A percentile compares a stretch with the other conserved stretches of the same genome.
These are phyloP conservation scores for Chaetorhynchus papuensis DNA, from an alignment of 2,113 vertebrate genomes.

Conservation along the genomic window DNA sequence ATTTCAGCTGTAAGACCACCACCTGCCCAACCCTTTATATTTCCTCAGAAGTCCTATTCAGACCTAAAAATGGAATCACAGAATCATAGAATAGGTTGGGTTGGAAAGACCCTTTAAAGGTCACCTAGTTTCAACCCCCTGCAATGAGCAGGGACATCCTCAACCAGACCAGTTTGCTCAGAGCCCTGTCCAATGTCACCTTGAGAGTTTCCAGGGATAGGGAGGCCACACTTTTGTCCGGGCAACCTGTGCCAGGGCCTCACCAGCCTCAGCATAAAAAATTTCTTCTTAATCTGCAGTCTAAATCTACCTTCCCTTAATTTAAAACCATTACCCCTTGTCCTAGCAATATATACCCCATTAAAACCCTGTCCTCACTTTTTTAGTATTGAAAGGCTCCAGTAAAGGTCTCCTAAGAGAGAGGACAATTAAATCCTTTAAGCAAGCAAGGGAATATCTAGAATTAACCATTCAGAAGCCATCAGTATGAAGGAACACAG, in stretches of 20 bases:
- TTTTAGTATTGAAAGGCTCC: background rate
- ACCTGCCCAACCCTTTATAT: background rate
- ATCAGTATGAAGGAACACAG: rapidly evolving
- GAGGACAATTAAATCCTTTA: background rate
- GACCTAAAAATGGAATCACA: background rate
- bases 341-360: background rate
- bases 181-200: background rate
- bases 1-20: background rate
- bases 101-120: background rate
- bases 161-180: background rate
- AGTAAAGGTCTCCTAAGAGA: background rate
- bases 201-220: background rate
- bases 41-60: background rate
- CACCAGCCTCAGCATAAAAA: background rate
- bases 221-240: background rate
- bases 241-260: background rate
- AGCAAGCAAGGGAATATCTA: background rate
- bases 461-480: background rate
- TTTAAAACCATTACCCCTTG: background rate
- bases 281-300: background rate
- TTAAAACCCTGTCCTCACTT: background rate
- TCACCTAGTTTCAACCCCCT: background rate
- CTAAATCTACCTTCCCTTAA: background rate
- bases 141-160: background rate
- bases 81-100: background rate